Base-by-base conservation (phyloP, 2,113 vertebrate genomes). In the Sorex fumeus region DNA sequence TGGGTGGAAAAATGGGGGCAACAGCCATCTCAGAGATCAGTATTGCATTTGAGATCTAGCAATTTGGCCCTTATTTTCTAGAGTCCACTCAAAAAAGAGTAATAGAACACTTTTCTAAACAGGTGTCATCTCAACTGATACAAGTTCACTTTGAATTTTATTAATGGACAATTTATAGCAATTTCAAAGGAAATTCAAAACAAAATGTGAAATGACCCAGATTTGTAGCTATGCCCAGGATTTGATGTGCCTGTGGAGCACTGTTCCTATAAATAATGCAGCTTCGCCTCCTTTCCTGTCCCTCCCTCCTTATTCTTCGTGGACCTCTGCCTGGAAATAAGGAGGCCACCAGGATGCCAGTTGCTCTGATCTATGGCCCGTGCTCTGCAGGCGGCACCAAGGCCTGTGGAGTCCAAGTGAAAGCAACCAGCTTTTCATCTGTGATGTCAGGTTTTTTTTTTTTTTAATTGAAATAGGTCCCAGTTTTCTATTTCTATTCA, bases 181-280 rank as follows among this genome's bases (percentile, higher is more conserved):
- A 62, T 72, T 82, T 76, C 67, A 92, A 32, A 71, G 78, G 45
- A 75, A 80, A 72, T 60, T 70, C n/a, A 81, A 89, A 91, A 40
- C n/a, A 83, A 91, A 88, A 84, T 82, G 30, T 77, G 45, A 21
- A 75, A 90, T 27, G 50, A 34, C 36, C 62, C 27, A 47, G 67
- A 34, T 6, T 7, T 10, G 43, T 25, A 64, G 32, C 0, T 79
- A 1, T 12, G 40, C 8, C 23, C 18, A 80, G 32, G 71, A 13
- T 70, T 21, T 13, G 45, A 36, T 23, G 1, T 23, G 21, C 57
- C 18, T 9, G 7, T 21, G 70, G 34, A 36, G 0, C 11, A 1
- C 78, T 76, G 40, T 88, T 18, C 76, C 45, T 18, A 0, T 12
- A 8, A 32, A 72, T 16, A 0, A 30, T 50, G 47, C 47, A 60